phyloP scores from a whole-genome alignment of 2,797 vertebrate genomes.

The Botia kubotai region DNA sequence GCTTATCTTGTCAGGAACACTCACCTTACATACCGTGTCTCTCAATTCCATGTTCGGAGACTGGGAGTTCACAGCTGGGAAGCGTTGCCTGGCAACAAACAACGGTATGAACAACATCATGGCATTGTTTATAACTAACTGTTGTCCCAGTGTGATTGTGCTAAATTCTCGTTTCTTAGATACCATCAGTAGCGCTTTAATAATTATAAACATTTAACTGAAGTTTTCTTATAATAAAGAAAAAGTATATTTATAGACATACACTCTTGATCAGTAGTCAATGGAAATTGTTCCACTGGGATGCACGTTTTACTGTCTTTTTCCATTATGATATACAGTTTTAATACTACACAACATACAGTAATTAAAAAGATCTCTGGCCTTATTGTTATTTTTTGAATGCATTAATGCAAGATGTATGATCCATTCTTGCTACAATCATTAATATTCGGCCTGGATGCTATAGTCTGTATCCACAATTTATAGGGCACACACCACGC shows the following conservation, averaged over 20 bases:
- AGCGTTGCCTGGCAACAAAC: slow-evolving; percentile 21
- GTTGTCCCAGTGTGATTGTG: not conserved
- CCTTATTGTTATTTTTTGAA: not conserved
- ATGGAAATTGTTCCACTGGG: not conserved
- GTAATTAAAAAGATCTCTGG: too few relatives aligned
- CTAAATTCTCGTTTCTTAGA: slow-evolving; percentile 2
- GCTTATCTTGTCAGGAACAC: slow-evolving; percentile 36
- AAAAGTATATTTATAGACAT: not conserved
- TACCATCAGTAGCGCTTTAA: not conserved
- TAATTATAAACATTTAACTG: not conserved
- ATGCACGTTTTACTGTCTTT: not conserved
- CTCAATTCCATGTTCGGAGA: slow-evolving; percentile 6
- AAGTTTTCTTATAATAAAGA: not conserved
- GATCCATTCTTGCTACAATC: slow-evolving; percentile 14
- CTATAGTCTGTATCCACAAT: slow-evolving; percentile 39
- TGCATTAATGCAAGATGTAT: slow-evolving; percentile 17
- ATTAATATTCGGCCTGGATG: slow-evolving; percentile 63
- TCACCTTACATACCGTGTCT: not conserved
- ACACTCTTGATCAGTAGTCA: not conserved
- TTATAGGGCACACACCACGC: slow-evolving; percentile 70
- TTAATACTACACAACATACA: too few relatives aligned
- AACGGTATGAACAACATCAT: not conserved
- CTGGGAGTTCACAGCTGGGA: slow-evolving; percentile 19
- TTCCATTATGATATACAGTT: too few relatives aligned
- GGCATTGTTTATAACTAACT: not conserved